phyloP scores from a whole-genome alignment of 2,113 vertebrate genomes.

The Dermatemys mawii region DNA sequence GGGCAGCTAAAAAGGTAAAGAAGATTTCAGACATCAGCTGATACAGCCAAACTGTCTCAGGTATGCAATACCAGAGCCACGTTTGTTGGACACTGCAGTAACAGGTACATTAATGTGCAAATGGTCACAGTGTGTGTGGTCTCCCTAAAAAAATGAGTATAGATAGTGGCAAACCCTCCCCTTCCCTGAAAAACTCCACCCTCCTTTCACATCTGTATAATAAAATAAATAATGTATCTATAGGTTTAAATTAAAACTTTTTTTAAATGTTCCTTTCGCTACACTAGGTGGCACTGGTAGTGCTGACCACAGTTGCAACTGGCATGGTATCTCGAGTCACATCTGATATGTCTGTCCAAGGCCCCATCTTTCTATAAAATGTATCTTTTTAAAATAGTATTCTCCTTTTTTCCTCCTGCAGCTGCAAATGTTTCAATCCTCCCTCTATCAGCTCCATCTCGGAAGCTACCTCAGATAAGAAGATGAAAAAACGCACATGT shows the following conservation, averaged over 20 bases:
- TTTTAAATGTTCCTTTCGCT: neutral
- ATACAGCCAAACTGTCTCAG: neutral
- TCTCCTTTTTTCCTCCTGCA: too few relatives aligned
- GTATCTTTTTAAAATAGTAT: too few relatives aligned
- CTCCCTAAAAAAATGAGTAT: neutral
- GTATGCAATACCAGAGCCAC: neutral
- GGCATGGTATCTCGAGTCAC: neutral
- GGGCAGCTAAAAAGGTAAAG: neutral
- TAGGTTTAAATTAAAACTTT: neutral
- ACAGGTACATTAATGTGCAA: neutral
- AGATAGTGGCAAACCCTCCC: neutral
- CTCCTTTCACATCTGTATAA: neutral
- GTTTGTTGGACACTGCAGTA: neutral
- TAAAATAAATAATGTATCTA: neutral
- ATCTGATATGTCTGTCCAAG: neutral
- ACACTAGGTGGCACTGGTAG: neutral
- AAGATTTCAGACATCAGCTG: neutral
- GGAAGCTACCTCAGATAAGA: too few relatives aligned
- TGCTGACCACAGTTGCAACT: neutral
- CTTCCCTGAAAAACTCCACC: neutral
- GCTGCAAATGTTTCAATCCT: too few relatives aligned
- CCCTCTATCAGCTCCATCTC: too few relatives aligned
- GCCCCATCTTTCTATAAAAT: too few relatives aligned
- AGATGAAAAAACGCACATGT: too few relatives aligned
- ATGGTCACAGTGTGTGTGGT: neutral